Evolutionary conservation across 2,888 invertebrate genomes (phyloP), one percentile per base, ranked within the genome.

Genomic region (Trachelus troglodyta): DNA sequence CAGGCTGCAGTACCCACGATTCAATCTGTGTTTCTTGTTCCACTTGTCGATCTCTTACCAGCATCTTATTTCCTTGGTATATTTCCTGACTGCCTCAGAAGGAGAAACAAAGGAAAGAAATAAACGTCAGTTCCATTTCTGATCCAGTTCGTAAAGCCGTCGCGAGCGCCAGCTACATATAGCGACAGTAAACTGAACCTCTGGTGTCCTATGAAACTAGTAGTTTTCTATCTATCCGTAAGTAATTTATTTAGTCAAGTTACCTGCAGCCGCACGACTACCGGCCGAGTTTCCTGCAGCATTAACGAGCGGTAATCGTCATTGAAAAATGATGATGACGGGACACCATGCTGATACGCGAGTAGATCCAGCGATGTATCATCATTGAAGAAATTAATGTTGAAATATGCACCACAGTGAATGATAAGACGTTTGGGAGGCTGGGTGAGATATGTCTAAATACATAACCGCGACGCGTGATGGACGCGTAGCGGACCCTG

Each of bases 381-480:
- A 89, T 88, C 89, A 87, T 90, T 84, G 78, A 83, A 80, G 84
- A 87, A 87, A 89, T 88, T 87, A 89, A 89, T 85, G 88, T 87
- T 87, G 88, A 89, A 88, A 87, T 89, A 89, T 86, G 80, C 83
- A 75, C 81, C 80, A 81, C 80, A 79, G 81, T 83, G 84, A 83
- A 82, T 84, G 84, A 85, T 84, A 85, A 83, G 82, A 80, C 79
- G 79, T 77, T 34, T 34, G 75, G 69, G 69, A 74, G 75, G 69
- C 74, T 74, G 75, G 68, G 88, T 87, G 87, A 89, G 89, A 89
- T 89, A 89, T 87, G 88, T 89, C 89, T 90, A 90, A 90, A 90
- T 90, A 90, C 89, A 89, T 88, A 89, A 89, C 85, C 86, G 85
- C 90, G 90, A 90, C 89, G 86, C 84, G 86, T 90, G 90, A 90